Percentiles rank a stretch among this genome's conserved stretches.
Evolutionary conservation across 2,113 vertebrate species (phyloP).

Genomic region (Atrichornis clamosus): DNA sequence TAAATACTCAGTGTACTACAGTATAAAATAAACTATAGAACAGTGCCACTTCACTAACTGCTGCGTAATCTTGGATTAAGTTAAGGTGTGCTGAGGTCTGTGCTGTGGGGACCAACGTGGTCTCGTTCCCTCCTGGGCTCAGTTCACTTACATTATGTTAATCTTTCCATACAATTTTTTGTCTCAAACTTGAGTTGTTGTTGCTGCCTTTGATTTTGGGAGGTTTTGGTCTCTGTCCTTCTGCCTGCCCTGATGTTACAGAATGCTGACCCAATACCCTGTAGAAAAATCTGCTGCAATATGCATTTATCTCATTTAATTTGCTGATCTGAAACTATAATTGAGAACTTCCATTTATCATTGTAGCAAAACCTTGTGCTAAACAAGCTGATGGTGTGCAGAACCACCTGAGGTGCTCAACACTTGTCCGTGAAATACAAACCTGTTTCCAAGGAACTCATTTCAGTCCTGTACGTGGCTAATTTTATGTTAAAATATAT

Average conservation of each 20-base stretch:
- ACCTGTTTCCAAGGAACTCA: neutral
- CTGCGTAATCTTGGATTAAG: neutral
- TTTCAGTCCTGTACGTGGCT: neutral
- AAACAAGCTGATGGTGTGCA: neutral
- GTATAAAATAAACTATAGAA: neutral
- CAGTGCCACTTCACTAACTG: neutral
- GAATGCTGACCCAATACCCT: neutral
- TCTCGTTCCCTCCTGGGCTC: neutral
- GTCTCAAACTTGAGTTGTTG: neutral
- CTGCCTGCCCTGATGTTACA: neutral
- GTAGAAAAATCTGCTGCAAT: neutral
- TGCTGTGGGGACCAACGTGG: neutral
- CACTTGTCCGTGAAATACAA: fast-evolving
- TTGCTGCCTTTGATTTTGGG: neutral
- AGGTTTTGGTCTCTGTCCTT: neutral
- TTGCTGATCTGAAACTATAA: neutral
- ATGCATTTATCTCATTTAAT: neutral
- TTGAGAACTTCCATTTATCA: neutral
- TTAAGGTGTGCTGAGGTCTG: neutral
- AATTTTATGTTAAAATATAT: neutral
- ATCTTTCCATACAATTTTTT: neutral
- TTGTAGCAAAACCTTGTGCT: neutral
- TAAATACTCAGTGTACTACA: too few relatives aligned
- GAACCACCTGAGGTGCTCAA: neutral
- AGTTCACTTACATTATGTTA: neutral